Evolutionary conservation across 2,797 vertebrate species (phyloP), one percentile per base, ranked within the genome.

Genomic region (Loriculus beryllinus): DNA sequence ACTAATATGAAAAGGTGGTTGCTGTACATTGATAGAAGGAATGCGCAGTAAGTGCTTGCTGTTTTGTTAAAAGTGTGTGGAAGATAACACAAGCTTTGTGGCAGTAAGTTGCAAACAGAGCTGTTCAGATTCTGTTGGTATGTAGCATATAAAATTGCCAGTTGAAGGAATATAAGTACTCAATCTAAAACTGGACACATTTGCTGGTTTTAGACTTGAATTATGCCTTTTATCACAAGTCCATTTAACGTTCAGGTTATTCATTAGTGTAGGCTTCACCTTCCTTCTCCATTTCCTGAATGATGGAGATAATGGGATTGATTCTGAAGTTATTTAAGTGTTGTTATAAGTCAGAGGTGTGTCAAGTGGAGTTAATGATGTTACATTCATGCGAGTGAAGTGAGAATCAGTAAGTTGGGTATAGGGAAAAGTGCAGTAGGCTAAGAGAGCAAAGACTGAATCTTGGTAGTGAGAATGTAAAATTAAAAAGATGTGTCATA

Each of bases 241-340:
- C 63, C 64, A 31, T 92, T 86, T 87, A 77, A n/a, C 47, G 21
- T 2, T 37, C 33, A 88, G 31, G 33, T 70, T 88, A 48, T 79
- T 93, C 76, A 28, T 86, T 75, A 88, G 39, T 10, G 68, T 16
- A 33, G 76, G 37, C 40, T 80, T 88, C 45, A 57, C 49, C 56
- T 93, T 74, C 64, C 47, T 74, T 39, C 31, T 88, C 62, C 62
- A 45, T 49, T 88, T 90, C 62, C 86, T 64, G 77, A 39, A 13
- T 71, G 65, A 68, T 83, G 62, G 69, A 72, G 82, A 45, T 88
- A 83, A 95, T 71, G 62, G 49, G 37, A 88, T 93, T 92, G 88
- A 83, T 93, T 83, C 76, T 78, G 5, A 65, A 82, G 62, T 81
- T 86, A 83, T 22, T 82, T 47, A 43, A 82, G 87, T 67, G 76